Conservation (phyloP, 2,113 vertebrate species). For the Halcyon malimbica region DNA sequence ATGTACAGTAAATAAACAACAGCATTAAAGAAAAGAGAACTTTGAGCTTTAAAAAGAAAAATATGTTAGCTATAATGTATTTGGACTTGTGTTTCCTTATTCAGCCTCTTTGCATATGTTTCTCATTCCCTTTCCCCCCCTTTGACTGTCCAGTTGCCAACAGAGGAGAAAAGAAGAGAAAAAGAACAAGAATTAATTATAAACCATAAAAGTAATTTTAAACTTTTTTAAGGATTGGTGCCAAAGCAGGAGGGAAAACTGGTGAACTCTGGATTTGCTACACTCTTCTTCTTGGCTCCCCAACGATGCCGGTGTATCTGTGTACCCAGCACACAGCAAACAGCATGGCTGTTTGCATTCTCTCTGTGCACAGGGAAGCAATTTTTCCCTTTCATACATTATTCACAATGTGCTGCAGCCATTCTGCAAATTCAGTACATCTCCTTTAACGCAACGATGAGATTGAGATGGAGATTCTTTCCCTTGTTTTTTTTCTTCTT, state of each 20-base stretch:
- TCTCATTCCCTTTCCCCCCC: not conserved
- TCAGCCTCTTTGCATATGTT: not conserved
- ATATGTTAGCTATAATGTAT: not conserved
- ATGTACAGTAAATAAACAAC: not conserved
- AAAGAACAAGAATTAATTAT: slow-evolving; percentile 56
- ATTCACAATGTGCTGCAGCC: slow-evolving; percentile 67
- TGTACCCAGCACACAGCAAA: not conserved
- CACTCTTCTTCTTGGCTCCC: not conserved
- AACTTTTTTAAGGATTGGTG: slow-evolving; percentile 23
- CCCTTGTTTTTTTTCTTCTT: not conserved
- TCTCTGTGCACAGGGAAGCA: not conserved
- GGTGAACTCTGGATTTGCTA: not conserved
- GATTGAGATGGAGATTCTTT: slow-evolving; percentile 72
- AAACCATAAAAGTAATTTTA: slow-evolving; percentile 26
- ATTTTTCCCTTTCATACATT: slow-evolving; percentile 65
- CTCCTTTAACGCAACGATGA: slow-evolving; percentile 63
- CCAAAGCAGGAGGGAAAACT: not conserved
- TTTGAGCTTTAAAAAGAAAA: not conserved
- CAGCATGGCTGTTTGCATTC: slow-evolving; percentile 46
- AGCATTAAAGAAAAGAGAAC: not conserved
- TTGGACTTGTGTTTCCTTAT: not conserved
- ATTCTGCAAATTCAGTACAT: slow-evolving; percentile 49
- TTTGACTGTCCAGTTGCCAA: slow-evolving; percentile 51
- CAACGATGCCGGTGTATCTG: not conserved
- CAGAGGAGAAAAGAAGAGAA: slow-evolving; percentile 2